These are phyloP conservation scores for Gallinago stenura DNA, from an alignment of 2,797 vertebrate species.

Conservation along the genomic window DNA sequence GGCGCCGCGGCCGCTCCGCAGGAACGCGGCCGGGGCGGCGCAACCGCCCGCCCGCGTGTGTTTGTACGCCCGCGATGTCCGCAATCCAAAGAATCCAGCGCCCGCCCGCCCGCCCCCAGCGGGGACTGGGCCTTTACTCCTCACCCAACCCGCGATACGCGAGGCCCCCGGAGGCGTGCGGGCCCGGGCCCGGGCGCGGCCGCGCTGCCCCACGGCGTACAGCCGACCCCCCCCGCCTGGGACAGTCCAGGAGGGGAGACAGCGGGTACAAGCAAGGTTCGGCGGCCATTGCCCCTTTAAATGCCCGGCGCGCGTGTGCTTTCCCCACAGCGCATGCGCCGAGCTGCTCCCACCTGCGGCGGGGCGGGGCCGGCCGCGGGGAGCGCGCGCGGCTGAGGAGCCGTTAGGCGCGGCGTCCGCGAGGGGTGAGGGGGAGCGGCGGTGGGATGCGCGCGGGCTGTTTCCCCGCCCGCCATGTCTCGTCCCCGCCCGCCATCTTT, in stretches of 20 bases:
- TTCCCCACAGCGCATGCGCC: not conserved
- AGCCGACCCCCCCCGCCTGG: too few species aligned
- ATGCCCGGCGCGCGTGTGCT: too few species aligned
- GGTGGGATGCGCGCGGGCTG: not conserved
- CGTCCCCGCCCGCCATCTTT: not conserved
- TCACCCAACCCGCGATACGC: too few species aligned
- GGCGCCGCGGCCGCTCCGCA: not conserved
- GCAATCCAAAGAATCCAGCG: slow-evolving; percentile 5
- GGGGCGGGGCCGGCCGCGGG: not conserved
- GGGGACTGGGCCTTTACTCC: not conserved
- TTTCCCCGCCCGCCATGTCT: too few species aligned
- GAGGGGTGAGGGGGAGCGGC: too few species aligned
- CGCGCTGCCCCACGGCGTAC: not conserved
- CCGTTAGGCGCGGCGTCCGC: too few species aligned
- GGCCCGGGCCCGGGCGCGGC: not conserved
- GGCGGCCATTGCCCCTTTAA: not conserved
- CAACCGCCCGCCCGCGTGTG: not conserved
- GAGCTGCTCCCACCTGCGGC: not conserved
- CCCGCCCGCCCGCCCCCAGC: not conserved
- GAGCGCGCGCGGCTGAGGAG: not conserved
- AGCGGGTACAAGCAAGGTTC: fast-evolving
- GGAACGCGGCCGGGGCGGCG: not conserved
- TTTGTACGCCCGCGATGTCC: not conserved
- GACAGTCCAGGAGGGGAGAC: fast-evolving
- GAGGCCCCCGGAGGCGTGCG: not conserved